Evolutionary conservation across 2,888 invertebrate species (phyloP), one percentile per base, ranked within the genome.

Genomic region (Fragum sueziense): DNA sequence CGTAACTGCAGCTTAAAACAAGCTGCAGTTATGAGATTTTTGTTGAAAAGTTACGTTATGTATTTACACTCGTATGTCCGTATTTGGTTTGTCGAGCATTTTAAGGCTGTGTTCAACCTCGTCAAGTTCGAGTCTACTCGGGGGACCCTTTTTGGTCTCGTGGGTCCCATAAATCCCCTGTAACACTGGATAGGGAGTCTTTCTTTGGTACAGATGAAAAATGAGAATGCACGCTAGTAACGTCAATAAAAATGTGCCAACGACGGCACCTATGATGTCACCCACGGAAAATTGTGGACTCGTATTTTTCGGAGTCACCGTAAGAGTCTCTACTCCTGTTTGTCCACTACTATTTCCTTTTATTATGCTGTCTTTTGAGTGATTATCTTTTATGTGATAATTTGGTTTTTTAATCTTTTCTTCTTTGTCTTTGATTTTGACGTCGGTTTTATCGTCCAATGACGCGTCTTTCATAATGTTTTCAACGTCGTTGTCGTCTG

Each of bases 181-280:
- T 27, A 41, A 34, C 68, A 62, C 70, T 25, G 70, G 59, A 27
- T 76, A 71, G n/a, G 75, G 62, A 27, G 62, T 73, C 54, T 74
- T 78, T 62, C 82, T 84, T 65, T 84, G 81, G 74, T 88, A 88
- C 25, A 90, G 70, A 77, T 91, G 90, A 74, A 90, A 89, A 31
- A 90, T 84, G 54, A 91, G 80, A 25, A 92, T 79, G 84, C 91
- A 91, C 29, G 91, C 83, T 14, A 92, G 74, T 9, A 92, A 84
- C 29, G 92, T 93, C 70, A 91, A 86, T 22, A 92, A 82, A 82
- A 91, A 92, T 33, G 93, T 92, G 4, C 93, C 92, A 6, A 92
- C 86, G 17, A 93, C 90, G 22, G 93, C 92, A n/a, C 92, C 91
- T 4, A 92, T 87, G 27, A 93, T 87, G 74, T 92, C 91, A 34